Evolutionary conservation across 2,888 invertebrate species (phyloP).

Genomic region (Chloroclysta siterata): DNA sequence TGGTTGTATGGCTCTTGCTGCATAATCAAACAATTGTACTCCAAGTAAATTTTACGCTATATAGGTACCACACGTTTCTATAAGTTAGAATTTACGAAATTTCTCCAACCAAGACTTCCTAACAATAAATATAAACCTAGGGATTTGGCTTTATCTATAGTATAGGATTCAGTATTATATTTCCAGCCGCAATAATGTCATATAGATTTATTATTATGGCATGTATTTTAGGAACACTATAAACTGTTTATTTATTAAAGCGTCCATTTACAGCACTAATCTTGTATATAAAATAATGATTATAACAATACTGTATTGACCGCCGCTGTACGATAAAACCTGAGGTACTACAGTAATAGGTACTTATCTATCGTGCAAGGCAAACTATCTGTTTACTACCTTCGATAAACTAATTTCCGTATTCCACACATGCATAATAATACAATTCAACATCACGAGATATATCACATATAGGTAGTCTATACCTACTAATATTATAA

Average conservation of each 20-base stretch:
- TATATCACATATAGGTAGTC: too few species aligned
- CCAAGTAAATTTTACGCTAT: background rate
- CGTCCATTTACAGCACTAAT: background rate
- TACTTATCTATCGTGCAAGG: background rate
- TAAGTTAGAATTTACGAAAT: too few species aligned
- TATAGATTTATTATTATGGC: background rate
- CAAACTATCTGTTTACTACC: slow-evolving; percentile 8
- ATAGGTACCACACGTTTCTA: too few species aligned
- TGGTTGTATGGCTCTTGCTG: background rate
- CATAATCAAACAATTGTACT: background rate
- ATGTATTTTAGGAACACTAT: background rate
- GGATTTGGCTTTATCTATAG: too few species aligned
- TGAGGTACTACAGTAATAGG: background rate
- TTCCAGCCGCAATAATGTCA: background rate
- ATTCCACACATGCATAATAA: slow-evolving; percentile 10
- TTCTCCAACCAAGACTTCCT: too few species aligned
- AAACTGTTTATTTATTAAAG: background rate
- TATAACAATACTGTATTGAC: background rate
- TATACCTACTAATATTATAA: too few species aligned
- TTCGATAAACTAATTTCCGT: slow-evolving; percentile 19
- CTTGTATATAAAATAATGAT: background rate
- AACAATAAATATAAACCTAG: too few species aligned
- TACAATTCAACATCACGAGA: background rate
- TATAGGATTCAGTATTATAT: background rate
- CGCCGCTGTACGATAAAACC: background rate